A percentile compares a stretch with the other conserved stretches of the same genome.
phyloP scores from a whole-genome alignment of 30 jellyfish, hydroid and myxozoan species.

The Pseudorhiza aurosa region DNA sequence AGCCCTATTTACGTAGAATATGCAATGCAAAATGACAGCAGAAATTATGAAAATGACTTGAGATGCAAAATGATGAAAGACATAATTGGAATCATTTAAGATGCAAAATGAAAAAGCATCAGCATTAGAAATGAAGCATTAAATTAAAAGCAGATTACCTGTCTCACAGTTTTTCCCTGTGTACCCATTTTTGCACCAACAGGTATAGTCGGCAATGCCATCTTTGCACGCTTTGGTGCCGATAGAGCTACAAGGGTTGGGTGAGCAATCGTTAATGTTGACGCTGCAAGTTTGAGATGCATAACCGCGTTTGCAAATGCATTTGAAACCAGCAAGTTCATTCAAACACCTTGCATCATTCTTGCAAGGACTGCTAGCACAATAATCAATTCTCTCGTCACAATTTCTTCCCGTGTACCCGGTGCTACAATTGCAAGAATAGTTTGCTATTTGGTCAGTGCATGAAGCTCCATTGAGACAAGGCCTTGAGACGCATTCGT shows the following conservation, averaged over 20 bases:
- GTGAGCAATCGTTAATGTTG: constrained; percentile 48
- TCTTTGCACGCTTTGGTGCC: constrained; percentile 57
- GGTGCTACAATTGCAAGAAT: background rate
- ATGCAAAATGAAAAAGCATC: too few species aligned
- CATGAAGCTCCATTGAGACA: constrained; percentile 3
- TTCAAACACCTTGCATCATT: constrained; percentile 51
- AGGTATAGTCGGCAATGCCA: constrained; percentile 23
- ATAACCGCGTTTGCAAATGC: constrained; percentile 61
- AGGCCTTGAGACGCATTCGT: background rate
- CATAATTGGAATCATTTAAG: too few species aligned
- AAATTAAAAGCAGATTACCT: constrained; percentile 15
- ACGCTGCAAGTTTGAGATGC: constrained; percentile 46
- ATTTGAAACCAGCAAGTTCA: constrained; percentile 36
- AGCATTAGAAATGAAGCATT: too few species aligned
- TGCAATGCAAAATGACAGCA: too few species aligned
- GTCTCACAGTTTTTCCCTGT: constrained; percentile 59
- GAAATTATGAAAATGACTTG: too few species aligned
- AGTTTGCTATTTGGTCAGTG: background rate
- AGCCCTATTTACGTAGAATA: too few species aligned
- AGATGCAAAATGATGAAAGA: too few species aligned
- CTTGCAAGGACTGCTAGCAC: constrained; percentile 51
- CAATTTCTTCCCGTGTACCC: constrained; percentile 5
- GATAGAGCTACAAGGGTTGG: constrained; percentile 52
- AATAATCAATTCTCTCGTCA: constrained; percentile 16
- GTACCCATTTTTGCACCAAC: constrained; percentile 61